Evolutionary conservation across 2,888 invertebrate genomes (phyloP).

Genomic region (Salpingus planirostris): DNA sequence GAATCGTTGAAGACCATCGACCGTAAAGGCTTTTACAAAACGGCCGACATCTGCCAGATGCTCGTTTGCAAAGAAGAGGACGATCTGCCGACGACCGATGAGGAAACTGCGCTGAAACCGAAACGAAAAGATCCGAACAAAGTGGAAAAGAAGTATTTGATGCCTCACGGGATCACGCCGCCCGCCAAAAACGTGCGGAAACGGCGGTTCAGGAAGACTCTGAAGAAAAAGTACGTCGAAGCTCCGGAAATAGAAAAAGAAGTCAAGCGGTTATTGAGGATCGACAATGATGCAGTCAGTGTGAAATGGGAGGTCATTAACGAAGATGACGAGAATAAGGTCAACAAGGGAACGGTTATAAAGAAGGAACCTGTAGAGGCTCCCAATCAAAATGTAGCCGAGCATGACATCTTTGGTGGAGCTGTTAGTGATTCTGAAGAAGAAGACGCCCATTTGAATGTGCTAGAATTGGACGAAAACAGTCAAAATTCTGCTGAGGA

Average conservation of each 20-base stretch:
- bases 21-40: conserved; percentile 93
- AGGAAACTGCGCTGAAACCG: conserved; percentile 68
- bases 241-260: conserved; percentile 98
- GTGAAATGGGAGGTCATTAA: conserved; percentile 84
- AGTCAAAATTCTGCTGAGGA: conserved; percentile 67
- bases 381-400: conserved; percentile 46
- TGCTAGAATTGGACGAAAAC: conserved; percentile 69
- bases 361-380: conserved; percentile 37
- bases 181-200: conserved; percentile 93
- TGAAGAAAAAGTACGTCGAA: conserved; percentile 95
- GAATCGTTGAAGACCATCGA: conserved; percentile 96
- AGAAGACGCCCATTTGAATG: conserved; percentile 57
- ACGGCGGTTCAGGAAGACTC: conserved; percentile 84
- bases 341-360: conserved; percentile 39
- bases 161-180: conserved; percentile 93
- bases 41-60: conserved; percentile 91
- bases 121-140: conserved; percentile 72
- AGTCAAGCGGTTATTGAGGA: conserved; percentile 82
- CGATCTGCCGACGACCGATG: conserved; percentile 64
- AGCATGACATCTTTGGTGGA: conserved; percentile 87
- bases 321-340: conserved; percentile 68
- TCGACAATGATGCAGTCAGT: conserved; percentile 84
- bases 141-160: conserved; percentile 86
- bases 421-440: conserved; percentile 87
- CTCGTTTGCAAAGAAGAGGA: conserved; percentile 86